Base-by-base conservation (phyloP, 1,140 invertebrate species). In the Meloidogyne chitwoodi region DNA sequence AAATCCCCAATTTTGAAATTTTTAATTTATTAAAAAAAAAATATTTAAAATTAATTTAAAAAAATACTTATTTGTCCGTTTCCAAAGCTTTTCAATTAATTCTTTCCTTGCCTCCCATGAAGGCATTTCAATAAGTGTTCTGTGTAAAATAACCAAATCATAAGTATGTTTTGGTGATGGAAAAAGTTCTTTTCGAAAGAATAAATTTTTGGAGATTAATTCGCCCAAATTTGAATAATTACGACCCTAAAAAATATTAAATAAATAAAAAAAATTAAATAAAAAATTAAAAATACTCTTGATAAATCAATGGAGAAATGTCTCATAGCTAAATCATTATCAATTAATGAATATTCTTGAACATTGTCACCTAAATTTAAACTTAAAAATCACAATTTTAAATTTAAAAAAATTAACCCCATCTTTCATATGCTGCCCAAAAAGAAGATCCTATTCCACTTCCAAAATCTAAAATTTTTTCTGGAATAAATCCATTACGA, bases 141-240 rank as follows among this genome's bases (percentile, higher is more conserved):
- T 27, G 29, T 84, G 83, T n/a, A 74, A 68, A 63, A 83, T 80
- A 14, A 85, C 82, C 56, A 83, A 66, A 68, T 83, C 83, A 61
- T 83, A 83, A n/a, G 67, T 85, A 11, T 78, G 75, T 48, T 80
- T 34, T n/a, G 80, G 72, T 41, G 68, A 77, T n/a, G 79, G 79
- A 19, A 78, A 68, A n/a, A 77, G 70, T 70, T 68, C 75, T 48
- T 65, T 73, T 26, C 81, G 81, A 24, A 82, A 82, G 41, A 72
- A 78, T 31, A 82, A 56, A 48, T 83, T 83, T 56, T 83, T 76
- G 29, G 81, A 56, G 16, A 83, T 48, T 27, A 83, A 62, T 31
- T 70, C 79, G 19, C 78, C 70, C 19, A 27, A 66, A 19, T 26
- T 34, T 14, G 34, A 62, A 22, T 77, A 67, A 48, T 76, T 77